Evolutionary conservation across 2,888 invertebrate genomes (phyloP), one percentile per base, ranked within the genome.

Genomic region (Agrochola lota): DNA sequence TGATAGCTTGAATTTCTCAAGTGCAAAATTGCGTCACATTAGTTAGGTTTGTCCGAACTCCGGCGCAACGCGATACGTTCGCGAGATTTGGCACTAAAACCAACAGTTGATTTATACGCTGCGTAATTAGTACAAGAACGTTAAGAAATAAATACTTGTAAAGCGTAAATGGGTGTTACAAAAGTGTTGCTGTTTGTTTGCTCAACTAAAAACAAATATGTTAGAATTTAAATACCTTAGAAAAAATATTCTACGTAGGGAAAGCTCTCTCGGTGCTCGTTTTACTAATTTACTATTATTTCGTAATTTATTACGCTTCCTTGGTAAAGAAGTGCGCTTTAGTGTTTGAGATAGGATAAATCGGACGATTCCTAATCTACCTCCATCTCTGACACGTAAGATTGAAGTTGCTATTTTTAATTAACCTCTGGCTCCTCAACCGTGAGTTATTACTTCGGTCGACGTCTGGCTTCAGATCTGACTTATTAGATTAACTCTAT

Each of bases 371-470:
- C 91, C 90, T 92, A 94, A 95, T 95, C 94, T 93, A 92, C 92
- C 92, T 93, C 91, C 88, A 94, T 95, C 94, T 95, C 93, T 93
- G 94, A 94, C 94, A 94, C 92, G 90, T 92, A 90, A 93, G 93
- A 95, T 94, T 95, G 94, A 94, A 96, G 96, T 95, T 95, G 95
- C 95, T 95, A 95, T 96, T 96, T 96, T 96, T 96, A 96, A 96
- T 96, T 96, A 96, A 96, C 96, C 96, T 95, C 95, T 95, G 95
- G 93, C 95, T 94, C 94, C 94, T 94, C 94, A 93, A 94, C 93
- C 91, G 93, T 94, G 95, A 96, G 95, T 95, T 95, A 96, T 95
- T 95, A 93, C 95, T 93, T 87, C 91, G 91, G 94, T 92, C 94
- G 95, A 96, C 94, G 94, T 94, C 94, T 93, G 91, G 92, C 93